phyloP scores from a whole-genome alignment of 1,140 invertebrate species.

The Asbolus verrucosus region DNA sequence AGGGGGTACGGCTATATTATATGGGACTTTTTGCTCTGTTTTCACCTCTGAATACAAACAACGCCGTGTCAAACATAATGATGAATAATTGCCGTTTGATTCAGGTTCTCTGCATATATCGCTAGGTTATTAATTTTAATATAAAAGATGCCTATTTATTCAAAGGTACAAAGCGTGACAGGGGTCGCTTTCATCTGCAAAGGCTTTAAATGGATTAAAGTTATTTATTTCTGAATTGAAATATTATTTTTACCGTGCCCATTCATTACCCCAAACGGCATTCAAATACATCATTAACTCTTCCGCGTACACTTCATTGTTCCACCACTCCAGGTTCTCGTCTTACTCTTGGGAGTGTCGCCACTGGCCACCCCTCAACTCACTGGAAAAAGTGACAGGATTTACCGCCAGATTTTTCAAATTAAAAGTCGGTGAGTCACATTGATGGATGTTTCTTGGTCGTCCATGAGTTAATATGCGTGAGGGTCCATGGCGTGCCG shows the following conservation, averaged over 20 bases:
- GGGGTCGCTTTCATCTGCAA: constrained; percentile 33
- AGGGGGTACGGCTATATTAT: constrained; percentile 25
- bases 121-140: constrained; percentile 35
- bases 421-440: too few species aligned
- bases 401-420: too few species aligned
- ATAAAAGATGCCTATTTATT: constrained; percentile 39
- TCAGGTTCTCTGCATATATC: constrained; percentile 30
- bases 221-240: constrained; percentile 37
- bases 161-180: constrained; percentile 38
- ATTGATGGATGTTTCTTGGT: constrained; percentile 2
- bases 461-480: constrained; percentile 22
- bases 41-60: constrained; percentile 34
- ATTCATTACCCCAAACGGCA: constrained; percentile 21
- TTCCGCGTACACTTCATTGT: constrained; percentile 12
- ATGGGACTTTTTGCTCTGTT: constrained; percentile 24
- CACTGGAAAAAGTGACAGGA: too few species aligned
- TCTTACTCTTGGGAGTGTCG: too few species aligned
- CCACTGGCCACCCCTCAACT: too few species aligned
- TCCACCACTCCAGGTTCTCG: too few species aligned
- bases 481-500: constrained; percentile 17
- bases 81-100: constrained; percentile 37
- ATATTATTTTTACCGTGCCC: constrained; percentile 16
- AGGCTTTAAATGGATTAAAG: constrained; percentile 34
- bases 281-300: constrained; percentile 9
- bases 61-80: constrained; percentile 34